Evolutionary conservation across 2,888 invertebrate genomes (phyloP).

Genomic region (Elysia crispata): DNA sequence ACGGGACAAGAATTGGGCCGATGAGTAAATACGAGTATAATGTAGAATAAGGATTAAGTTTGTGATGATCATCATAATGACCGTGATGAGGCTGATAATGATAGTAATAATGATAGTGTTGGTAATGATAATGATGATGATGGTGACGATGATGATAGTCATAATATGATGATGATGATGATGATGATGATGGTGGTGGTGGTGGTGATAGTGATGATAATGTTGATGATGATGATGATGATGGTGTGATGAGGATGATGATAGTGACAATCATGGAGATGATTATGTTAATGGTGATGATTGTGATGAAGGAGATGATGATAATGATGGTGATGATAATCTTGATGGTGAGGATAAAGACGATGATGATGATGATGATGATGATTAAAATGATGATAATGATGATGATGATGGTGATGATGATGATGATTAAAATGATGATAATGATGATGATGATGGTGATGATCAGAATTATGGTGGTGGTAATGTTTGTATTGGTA

Average conservation of each 20-base stretch:
- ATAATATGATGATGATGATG: constrained; percentile 31
- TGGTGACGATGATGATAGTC: constrained; percentile 27
- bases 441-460: constrained; percentile 23
- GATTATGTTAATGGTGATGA: no score
- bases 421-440: constrained; percentile 29
- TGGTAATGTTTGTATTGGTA: background rate
- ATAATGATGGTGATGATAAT: constrained; percentile 19
- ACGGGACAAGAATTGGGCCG: no score
- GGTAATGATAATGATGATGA: constrained; percentile 25
- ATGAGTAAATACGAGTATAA: no score
- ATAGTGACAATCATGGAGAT: background rate
- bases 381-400: constrained; percentile 24
- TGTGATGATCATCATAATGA: background rate
- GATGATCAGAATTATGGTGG: constrained; percentile 18
- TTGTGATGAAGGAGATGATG: constrained; percentile 7
- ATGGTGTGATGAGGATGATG: constrained; percentile 31
- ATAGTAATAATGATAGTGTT: constrained; percentile 10
- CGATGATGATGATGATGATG: constrained; percentile 27
- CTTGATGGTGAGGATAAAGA: constrained; percentile 21
- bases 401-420: constrained; percentile 27
- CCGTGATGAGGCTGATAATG: constrained; percentile 12
- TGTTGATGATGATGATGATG: constrained; percentile 22
- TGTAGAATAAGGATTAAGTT: no score
- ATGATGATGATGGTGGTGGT: constrained; percentile 26
- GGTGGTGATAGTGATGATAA: constrained; percentile 24